Evolutionary conservation across 2,113 vertebrate genomes (phyloP).

Genomic region (Motacilla alba): DNA sequence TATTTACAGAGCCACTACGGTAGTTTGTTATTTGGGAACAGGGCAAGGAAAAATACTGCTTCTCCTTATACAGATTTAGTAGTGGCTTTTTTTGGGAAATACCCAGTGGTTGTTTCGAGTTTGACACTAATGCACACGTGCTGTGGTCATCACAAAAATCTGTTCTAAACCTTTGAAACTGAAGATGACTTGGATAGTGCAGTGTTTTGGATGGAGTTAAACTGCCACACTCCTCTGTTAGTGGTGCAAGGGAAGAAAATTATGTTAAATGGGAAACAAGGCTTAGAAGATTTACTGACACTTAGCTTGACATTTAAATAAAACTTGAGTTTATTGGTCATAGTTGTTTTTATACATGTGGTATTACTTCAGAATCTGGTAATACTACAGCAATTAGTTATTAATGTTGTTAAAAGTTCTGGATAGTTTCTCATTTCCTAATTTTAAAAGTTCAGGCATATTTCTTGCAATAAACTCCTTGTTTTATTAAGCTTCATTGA

Average conservation of each 20-base stretch:
- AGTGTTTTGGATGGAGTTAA: neutral
- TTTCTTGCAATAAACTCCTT: neutral
- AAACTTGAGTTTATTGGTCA: neutral
- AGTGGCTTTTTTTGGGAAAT: neutral
- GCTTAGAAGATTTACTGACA: neutral
- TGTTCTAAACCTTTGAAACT: neutral
- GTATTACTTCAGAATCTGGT: neutral
- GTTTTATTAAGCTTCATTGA: neutral
- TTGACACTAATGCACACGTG: neutral
- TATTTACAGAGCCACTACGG: neutral
- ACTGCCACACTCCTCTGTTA: neutral
- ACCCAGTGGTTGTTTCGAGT: accelerated
- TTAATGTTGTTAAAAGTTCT: neutral
- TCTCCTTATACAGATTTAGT: neutral
- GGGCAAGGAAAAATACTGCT: neutral
- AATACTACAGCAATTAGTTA: neutral
- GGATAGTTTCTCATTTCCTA: neutral
- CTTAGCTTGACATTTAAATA: neutral
- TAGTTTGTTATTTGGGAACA: neutral
- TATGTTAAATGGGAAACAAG: neutral
- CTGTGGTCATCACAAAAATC: neutral
- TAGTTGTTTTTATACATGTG: neutral
- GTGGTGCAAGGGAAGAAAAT: neutral
- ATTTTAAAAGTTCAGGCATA: neutral
- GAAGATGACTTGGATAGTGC: neutral